Percentiles rank a stretch among this genome's conserved stretches.
These are phyloP conservation scores for Columba janthina DNA, from an alignment of 2,113 vertebrate species.

Conservation along the genomic window DNA sequence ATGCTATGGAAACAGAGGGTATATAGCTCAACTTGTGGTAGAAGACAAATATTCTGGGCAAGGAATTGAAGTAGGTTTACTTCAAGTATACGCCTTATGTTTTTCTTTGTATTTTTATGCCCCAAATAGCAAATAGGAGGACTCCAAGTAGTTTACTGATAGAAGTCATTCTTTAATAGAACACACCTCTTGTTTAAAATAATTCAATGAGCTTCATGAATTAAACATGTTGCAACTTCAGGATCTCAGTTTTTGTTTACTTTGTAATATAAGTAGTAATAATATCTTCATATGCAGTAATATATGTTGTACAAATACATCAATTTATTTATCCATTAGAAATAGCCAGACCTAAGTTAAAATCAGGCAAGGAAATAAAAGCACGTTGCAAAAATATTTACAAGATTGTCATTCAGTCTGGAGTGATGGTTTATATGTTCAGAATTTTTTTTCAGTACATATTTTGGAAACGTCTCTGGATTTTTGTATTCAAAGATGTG, in stretches of 20 bases:
- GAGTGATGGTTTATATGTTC: background rate
- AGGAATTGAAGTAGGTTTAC: conserved; percentile 28
- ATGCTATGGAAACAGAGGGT: background rate
- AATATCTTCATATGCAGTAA: background rate
- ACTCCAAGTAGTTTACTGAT: background rate
- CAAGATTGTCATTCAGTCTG: background rate
- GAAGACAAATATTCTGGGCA: conserved; percentile 41
- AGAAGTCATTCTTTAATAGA: conserved; percentile 10
- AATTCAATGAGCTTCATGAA: conserved; percentile 6
- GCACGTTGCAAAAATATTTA: background rate
- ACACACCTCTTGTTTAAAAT: background rate
- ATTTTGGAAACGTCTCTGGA: background rate
- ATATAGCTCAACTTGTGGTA: conserved; percentile 33
- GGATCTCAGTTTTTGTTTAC: background rate
- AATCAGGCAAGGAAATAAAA: background rate
- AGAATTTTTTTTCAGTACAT: background rate
- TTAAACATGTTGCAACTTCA: background rate
- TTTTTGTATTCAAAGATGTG: background rate
- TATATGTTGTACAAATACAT: background rate
- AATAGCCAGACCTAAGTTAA: background rate
- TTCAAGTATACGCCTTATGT: conserved; percentile 30
- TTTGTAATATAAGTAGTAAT: background rate
- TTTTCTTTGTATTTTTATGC: conserved; percentile 45
- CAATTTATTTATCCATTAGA: background rate
- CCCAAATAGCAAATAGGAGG: background rate